Evolutionary conservation across 2,113 vertebrate species (phyloP).

Genomic region (Chaetops frenatus): DNA sequence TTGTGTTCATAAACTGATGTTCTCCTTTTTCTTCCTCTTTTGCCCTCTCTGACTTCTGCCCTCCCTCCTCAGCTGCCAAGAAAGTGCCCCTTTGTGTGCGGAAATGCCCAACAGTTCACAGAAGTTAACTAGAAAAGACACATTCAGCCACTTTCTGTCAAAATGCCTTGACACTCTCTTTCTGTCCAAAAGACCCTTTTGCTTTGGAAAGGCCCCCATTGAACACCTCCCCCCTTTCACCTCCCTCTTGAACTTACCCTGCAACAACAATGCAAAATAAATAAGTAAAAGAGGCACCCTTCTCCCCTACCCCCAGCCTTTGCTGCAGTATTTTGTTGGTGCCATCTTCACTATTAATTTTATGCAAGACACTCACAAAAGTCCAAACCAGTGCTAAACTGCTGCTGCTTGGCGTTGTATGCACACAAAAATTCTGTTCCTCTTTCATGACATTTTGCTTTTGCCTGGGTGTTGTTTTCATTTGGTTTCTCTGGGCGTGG

Average conservation of each 20-base stretch:
- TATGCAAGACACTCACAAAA: neutral
- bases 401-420: neutral
- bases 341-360: neutral
- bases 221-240: constrained; percentile 9
- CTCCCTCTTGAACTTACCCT: constrained; percentile 32
- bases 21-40: constrained; percentile 56
- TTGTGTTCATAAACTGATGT: constrained; percentile 67
- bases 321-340: neutral
- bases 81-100: constrained; percentile 65
- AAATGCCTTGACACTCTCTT: constrained; percentile 32
- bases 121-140: constrained; percentile 62
- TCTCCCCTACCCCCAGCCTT: neutral
- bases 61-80: constrained; percentile 43
- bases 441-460: neutral
- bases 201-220: neutral
- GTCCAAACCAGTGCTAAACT: neutral
- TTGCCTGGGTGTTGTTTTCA: neutral
- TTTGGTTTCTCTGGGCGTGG: neutral
- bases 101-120: constrained; percentile 56
- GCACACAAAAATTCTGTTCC: neutral
- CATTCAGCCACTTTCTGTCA: constrained; percentile 54
- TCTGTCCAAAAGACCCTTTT: constrained; percentile 32
- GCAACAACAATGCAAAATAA: constrained; percentile 35
- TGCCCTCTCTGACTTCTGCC: constrained; percentile 67
- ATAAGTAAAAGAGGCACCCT: neutral